A percentile compares a stretch with the other conserved stretches of the same genome.
Evolutionary conservation across 2,888 invertebrate species (phyloP).

Genomic region (Apamea epomidion): DNA sequence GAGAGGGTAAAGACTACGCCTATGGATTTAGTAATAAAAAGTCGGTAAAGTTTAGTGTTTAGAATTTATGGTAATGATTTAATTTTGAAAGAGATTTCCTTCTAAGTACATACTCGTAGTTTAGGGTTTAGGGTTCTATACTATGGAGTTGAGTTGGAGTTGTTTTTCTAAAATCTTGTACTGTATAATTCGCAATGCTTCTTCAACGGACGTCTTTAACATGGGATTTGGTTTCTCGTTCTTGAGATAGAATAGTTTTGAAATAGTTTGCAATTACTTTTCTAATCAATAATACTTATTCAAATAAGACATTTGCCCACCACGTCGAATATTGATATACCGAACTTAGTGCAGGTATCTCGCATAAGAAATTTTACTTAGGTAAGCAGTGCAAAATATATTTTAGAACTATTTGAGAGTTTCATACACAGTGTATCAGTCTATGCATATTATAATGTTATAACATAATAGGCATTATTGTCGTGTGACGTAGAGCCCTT

Average conservation of each 20-base stretch:
- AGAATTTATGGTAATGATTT: conserved; percentile 61
- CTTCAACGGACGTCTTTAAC: conserved; percentile 6
- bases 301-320: background rate
- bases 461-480: conserved; percentile 57
- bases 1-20: conserved; percentile 83
- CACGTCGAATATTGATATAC: background rate
- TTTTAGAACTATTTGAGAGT: conserved; percentile 15
- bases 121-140: background rate
- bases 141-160: background rate
- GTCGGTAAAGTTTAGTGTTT: conserved; percentile 88
- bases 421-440: conserved; percentile 11
- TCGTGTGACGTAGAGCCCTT: conserved; percentile 78
- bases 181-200: conserved; percentile 10
- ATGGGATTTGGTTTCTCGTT: conserved; percentile 9
- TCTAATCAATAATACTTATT: conserved; percentile 10
- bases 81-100: conserved; percentile 42
- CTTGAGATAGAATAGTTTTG: conserved; percentile 6
- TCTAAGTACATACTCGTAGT: background rate
- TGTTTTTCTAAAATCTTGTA: conserved; percentile 1
- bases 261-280: conserved; percentile 10
- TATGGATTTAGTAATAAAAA: conserved; percentile 90
- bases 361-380: conserved; percentile 36
- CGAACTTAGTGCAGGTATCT: conserved; percentile 26
- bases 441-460: conserved; percentile 43
- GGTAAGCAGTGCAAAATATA: conserved; percentile 53